Base-by-base conservation (phyloP, 2,797 vertebrate genomes). In the Sebastes minor region DNA sequence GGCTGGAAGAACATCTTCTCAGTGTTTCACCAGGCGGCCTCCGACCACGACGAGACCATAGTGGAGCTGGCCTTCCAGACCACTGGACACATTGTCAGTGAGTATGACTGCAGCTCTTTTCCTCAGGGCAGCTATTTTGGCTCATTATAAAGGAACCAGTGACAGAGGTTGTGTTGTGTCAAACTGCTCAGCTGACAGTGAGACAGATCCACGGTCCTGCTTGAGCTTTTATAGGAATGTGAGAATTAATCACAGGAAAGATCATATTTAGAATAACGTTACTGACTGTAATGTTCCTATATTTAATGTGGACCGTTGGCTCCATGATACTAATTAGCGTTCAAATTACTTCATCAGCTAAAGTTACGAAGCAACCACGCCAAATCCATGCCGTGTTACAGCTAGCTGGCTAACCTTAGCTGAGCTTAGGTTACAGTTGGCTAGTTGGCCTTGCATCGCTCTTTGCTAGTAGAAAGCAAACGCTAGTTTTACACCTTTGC, bases 1-100 rank as follows among this genome's bases (percentile, higher is more conserved):
- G 98, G 98, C 28, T 99, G 98, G 98, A 99, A 99, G 91, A 99
- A 99, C 85, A 99, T 99, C 87, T 99, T 99, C 87, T 97, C 98
- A 0, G 97, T 99, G 72, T 99, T 99, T 90, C 98, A 99, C 90
- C 98, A 99, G 85, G 98, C 98, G 1, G 98, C 98, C 0, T 97
- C 97, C 0, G 97, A 99, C 85, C 97, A 97, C 0, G 97, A 99
- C 12, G 97, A 98, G 76, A 97, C 97, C 68, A 99, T 99, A 0
- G 98, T 99, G 82, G 97, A 98, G 90, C 93, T 99, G 64, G 97
- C 97, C 66, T 99, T 99, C 86, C 97, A 98, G 87, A 98, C 97
- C 49, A 98, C 97, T 0, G 97, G 97, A 9, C 97, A 97, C 89
- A 98, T 99, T 4, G 97, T 98, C 92, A 95, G 98, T 99, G 93